A percentile compares a stretch with the other conserved stretches of the same genome.
Evolutionary conservation across 2,888 invertebrate species (phyloP).

Genomic region (Cryptus armator): DNA sequence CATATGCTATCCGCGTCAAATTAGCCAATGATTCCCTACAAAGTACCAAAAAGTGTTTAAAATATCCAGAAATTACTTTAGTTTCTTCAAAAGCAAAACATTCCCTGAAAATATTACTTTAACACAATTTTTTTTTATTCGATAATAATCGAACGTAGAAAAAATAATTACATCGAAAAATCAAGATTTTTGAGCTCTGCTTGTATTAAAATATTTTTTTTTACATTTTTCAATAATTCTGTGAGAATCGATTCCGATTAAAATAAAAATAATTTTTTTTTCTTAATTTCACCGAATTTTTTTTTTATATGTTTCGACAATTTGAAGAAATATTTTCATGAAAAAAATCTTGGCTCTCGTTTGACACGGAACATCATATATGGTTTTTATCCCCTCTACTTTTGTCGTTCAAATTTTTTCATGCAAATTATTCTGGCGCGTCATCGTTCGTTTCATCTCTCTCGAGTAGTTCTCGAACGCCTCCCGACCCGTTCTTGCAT

Average conservation of each 20-base stretch:
- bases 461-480: slow-evolving; percentile 35
- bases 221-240: too few species aligned
- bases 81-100: background rate
- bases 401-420: background rate
- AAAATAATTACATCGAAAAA: too few species aligned
- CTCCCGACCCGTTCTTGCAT: slow-evolving; percentile 37
- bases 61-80: background rate
- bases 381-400: background rate
- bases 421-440: slow-evolving; percentile 21
- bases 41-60: background rate
- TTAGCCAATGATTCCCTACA: background rate
- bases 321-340: too few species aligned
- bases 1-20: background rate
- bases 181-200: too few species aligned
- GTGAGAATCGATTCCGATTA: too few species aligned
- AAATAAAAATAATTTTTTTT: background rate
- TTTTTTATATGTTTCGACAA: background rate
- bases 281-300: background rate
- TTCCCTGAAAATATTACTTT: too few species aligned
- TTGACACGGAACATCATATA: background rate
- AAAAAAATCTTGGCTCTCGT: background rate
- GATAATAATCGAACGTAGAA: too few species aligned
- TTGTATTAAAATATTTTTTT: too few species aligned
- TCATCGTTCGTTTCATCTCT: slow-evolving; percentile 39
- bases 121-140: too few species aligned